These are phyloP conservation scores for Brassicogethes aeneus DNA, from an alignment of 2,888 invertebrate genomes.

Conservation along the genomic window DNA sequence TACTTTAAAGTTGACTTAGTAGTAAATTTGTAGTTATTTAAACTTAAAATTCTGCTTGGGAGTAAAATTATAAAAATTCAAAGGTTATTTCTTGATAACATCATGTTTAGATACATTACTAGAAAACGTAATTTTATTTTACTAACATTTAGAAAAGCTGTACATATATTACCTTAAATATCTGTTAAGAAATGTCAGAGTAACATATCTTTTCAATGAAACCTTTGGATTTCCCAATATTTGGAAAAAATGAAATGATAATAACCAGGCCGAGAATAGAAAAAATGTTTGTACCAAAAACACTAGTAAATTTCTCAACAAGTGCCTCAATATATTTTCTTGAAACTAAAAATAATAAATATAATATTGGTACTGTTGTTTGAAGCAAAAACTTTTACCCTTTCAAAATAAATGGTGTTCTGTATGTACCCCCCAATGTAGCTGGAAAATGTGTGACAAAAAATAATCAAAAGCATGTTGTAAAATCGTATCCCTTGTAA, in stretches of 20 bases:
- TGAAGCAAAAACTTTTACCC: slow-evolving; percentile 10
- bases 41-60: too few relatives aligned
- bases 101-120: too few relatives aligned
- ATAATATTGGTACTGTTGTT: not conserved
- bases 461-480: slow-evolving; percentile 20
- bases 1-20: too few relatives aligned
- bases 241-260: slow-evolving; percentile 22
- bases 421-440: slow-evolving; percentile 17
- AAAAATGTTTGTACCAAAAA: slow-evolving; percentile 24
- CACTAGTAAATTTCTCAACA: slow-evolving; percentile 15
- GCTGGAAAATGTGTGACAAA: slow-evolving; percentile 20
- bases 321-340: slow-evolving; percentile 12
- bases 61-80: too few relatives aligned
- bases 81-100: too few relatives aligned
- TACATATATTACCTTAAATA: slow-evolving; percentile 14
- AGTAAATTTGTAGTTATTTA: too few relatives aligned
- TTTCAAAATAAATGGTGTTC: slow-evolving; percentile 17
- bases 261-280: slow-evolving; percentile 20
- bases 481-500: slow-evolving; percentile 24
- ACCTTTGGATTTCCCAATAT: slow-evolving; percentile 12
- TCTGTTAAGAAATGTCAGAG: slow-evolving; percentile 15
- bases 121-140: too few relatives aligned
- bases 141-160: too few relatives aligned
- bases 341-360: slow-evolving; percentile 12
- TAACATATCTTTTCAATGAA: slow-evolving; percentile 9